These are phyloP conservation scores for Ormyrus thymus DNA, from an alignment of 2,888 invertebrate genomes.

Conservation along the genomic window DNA sequence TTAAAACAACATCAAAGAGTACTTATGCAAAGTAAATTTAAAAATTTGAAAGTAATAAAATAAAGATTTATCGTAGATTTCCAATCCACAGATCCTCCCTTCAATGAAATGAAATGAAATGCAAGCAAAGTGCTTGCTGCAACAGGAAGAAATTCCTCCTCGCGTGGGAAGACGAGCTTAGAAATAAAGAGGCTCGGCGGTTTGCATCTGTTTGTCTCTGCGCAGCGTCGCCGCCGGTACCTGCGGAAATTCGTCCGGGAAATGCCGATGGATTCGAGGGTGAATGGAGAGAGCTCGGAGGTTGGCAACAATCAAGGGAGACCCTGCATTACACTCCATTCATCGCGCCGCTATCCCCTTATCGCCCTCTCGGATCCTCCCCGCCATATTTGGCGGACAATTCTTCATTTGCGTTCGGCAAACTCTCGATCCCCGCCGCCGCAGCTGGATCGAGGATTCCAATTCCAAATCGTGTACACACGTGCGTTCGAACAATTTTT, in stretches of 20 bases:
- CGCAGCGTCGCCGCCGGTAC: conserved; percentile 66
- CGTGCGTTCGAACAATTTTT: conserved; percentile 4
- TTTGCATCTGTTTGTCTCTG: conserved; percentile 62
- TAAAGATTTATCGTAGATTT: too few relatives aligned
- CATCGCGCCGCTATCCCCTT: conserved; percentile 63
- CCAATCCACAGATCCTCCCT: too few relatives aligned
- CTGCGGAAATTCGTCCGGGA: conserved; percentile 71
- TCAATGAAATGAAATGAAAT: too few relatives aligned
- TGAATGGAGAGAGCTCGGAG: conserved; percentile 58
- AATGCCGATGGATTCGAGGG: conserved; percentile 69
- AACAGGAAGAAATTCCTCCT: too few relatives aligned
- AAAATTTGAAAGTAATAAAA: too few relatives aligned
- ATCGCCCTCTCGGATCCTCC: conserved; percentile 54
- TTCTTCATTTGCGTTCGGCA: conserved; percentile 74
- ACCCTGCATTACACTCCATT: conserved; percentile 74
- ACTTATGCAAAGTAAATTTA: too few relatives aligned
- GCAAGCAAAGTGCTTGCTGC: too few relatives aligned
- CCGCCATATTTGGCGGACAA: conserved; percentile 72
- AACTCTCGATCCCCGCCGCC: conserved; percentile 62
- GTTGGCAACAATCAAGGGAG: conserved; percentile 73
- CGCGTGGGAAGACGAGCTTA: neutral
- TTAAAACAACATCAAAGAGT: too few relatives aligned
- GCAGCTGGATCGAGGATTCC: neutral
- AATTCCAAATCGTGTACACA: too few relatives aligned
- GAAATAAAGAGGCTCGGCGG: conserved; percentile 37